Evolutionary conservation across 1,140 invertebrate species (phyloP).

Genomic region (Zaprionus inermis): DNA sequence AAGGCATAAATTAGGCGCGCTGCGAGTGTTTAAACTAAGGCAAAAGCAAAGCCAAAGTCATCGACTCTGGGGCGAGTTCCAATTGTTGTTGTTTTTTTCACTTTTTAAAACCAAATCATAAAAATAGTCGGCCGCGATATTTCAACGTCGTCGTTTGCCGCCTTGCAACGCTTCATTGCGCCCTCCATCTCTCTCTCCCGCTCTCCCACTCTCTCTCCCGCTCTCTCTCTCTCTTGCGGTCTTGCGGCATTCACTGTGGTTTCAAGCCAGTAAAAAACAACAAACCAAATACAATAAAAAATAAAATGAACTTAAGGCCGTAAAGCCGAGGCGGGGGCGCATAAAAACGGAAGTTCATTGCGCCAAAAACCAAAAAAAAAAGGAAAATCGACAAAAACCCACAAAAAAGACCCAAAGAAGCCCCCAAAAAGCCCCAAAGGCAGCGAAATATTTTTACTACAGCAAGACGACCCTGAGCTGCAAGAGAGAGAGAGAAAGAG

Average conservation of each 20-base stretch:
- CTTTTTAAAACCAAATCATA: conserved; percentile 61
- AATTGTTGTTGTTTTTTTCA: conserved; percentile 22
- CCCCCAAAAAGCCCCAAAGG: conserved; percentile 5
- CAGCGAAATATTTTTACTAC: conserved; percentile 7
- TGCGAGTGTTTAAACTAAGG: conserved; percentile 76
- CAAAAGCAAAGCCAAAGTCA: conserved; percentile 43
- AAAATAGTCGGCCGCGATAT: conserved; percentile 72
- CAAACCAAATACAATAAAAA: conserved; percentile 65
- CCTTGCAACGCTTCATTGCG: conserved; percentile 78
- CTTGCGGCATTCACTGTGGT: conserved; percentile 18
- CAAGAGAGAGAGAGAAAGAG: not conserved
- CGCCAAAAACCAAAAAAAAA: conserved; percentile 28
- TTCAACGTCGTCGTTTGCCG: conserved; percentile 63
- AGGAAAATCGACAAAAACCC: not conserved
- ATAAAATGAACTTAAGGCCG: conserved; percentile 60
- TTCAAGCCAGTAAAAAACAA: conserved; percentile 42
- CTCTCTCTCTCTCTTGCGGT: not conserved
- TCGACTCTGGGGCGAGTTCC: conserved; percentile 21
- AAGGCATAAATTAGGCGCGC: conserved; percentile 75
- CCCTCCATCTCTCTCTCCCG: not conserved
- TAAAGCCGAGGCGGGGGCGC: conserved; percentile 42
- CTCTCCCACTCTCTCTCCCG: not conserved
- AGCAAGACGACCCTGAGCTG: not conserved
- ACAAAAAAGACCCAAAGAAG: not conserved
- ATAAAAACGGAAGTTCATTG: conserved; percentile 74